Base-by-base conservation (phyloP, 2,113 vertebrate species). In the Megaceryle maxima region DNA sequence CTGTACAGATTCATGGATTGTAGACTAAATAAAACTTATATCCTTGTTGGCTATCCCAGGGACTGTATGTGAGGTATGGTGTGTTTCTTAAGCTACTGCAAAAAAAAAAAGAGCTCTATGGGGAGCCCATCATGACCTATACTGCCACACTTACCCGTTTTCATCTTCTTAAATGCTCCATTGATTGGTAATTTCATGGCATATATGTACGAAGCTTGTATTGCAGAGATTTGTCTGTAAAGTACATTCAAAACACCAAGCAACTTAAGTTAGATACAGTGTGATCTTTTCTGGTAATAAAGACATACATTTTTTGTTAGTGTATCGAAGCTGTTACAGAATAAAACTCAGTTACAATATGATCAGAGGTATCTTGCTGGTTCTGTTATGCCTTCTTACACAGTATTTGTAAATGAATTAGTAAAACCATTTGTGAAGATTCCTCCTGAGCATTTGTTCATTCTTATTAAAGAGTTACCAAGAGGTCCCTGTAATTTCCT, bases 391-490 rank as follows among this genome's bases (percentile, higher is more conserved):
- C 83, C 75, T 93, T 78, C 28, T 92, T 83, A 77, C 77, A 85
- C 83, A 80, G n/a, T 39, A 73, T 80, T 92, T 67, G 64, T 63
- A 89, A 92, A 68, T 11, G 69, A 90, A 79, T 86, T 69, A 37
- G 7, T 60, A 55, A 92, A 86, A 44, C 1, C 7, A 26, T 69
- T 24, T 19, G 66, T 56, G 66, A 90, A 72, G 86, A 79, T 46
- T 53, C 64, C 82, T 95, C 94, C 76, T 64, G n/a, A 96, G 96
- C 55, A 55, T 97, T 97, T 91, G 44, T 92, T 96, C 94, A 75
- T 9, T 80, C 56, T 76, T 86, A 33, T 87, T 83, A 72, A 81
- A 92, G 83, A 80, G 73, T 95, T 82, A 91, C 70, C 87, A 87
- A 94, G 84, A 74, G 63, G 62, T 50, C 21, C 85, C 26, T 81